Base-by-base conservation (phyloP, 2,888 invertebrate genomes). In the Hymenopus coronatus region DNA sequence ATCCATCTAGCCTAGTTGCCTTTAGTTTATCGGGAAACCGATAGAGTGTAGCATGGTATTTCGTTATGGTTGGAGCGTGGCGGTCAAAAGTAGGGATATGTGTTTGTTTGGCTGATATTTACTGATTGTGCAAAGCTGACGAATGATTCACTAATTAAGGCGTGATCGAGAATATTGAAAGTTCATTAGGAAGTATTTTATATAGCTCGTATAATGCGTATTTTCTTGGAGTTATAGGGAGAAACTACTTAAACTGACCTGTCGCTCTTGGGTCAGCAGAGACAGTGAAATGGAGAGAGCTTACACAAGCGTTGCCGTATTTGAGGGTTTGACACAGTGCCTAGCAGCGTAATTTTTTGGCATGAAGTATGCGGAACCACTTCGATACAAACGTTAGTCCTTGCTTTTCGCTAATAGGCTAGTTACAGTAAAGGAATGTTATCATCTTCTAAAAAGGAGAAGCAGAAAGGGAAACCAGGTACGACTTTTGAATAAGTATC, bases 381-480 rank as follows among this genome's bases (percentile, higher is more conserved):
- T 20, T 70, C 54, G 54, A 4, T 70, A 70, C 14, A 70, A 20
- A 2, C 54, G 20, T 20, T 6, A 20, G 54, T 20, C 54, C 54
- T 20, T 70, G 20, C 54, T 70, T 70, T 25, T 25, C 54, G 54
- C 6, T 70, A 20, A 70, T 25, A 70, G 3, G 54, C 54, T 70
- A 20, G 88, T 88, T 54, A 83, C 33, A 27, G 14, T 88, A 28
- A 83, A 88, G 84, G 88, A 88, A 84, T 88, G 83, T 84, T 84
- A 88, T 84, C 84, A 70, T 27, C 84, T 83, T 84, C 84, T 27
- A 88, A 88, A 88, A 88, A 25, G 28, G 84, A 88, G n/a, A 84
- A 46, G 84, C 88, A 88, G 84, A 84, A 88, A 83, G 84, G 54
- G 30, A 88, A 83, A 88, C 84, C 46, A 88, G 88, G 88, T 84